Conservation (phyloP, 2,797 vertebrate genomes). For the Poecilia velifera region DNA sequence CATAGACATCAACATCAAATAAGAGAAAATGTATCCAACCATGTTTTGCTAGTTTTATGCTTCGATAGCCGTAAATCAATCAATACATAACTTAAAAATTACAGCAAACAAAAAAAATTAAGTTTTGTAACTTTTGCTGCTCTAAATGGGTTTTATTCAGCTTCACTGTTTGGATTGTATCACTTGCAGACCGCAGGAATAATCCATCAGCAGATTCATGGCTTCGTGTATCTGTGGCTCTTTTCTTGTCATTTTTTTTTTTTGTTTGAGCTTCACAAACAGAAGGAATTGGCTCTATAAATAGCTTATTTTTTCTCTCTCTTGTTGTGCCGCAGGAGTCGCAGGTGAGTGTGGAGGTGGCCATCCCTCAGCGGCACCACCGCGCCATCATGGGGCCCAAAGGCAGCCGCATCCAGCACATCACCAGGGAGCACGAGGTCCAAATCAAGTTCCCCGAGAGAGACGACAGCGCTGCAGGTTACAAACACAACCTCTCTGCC, state of each 20-base stretch:
- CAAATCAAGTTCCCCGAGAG: slow-evolving; percentile 87
- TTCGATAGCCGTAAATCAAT: neutral
- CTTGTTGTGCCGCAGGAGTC: slow-evolving; percentile 72
- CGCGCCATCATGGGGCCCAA: slow-evolving; percentile 84
- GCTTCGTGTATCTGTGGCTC: neutral
- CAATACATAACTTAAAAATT: neutral
- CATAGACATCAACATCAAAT: neutral
- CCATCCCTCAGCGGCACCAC: slow-evolving; percentile 84
- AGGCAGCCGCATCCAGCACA: slow-evolving; percentile 83
- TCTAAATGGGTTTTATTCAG: neutral
- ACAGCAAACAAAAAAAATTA: neutral
- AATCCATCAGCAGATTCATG: neutral
- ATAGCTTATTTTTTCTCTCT: slow-evolving; percentile 5
- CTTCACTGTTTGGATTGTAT: neutral
- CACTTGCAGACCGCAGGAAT: neutral
- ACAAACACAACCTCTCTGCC: neutral
- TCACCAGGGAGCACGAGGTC: slow-evolving; percentile 83
- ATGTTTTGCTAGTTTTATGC: neutral
- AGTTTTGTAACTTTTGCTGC: neutral
- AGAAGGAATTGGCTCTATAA: neutral
- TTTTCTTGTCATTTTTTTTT: neutral
- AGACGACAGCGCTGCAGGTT: slow-evolving; percentile 78
- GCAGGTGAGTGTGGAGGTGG: slow-evolving; percentile 82
- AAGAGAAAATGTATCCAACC: neutral
- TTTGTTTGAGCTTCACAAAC: neutral